Evolutionary conservation across 2,888 invertebrate genomes (phyloP).

Genomic region (Drosophila incognita): DNA sequence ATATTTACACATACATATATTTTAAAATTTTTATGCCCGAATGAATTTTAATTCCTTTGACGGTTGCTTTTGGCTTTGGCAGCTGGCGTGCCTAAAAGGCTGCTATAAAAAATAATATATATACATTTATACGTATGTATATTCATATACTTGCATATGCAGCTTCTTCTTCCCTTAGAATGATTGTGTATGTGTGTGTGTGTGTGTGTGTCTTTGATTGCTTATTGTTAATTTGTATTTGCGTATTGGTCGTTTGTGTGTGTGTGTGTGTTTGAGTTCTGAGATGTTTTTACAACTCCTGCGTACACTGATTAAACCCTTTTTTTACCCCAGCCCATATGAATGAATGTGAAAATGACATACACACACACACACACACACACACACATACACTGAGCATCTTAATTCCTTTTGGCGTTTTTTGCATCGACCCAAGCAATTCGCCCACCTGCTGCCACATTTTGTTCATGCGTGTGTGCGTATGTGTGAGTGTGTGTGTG

Average conservation of each 20-base stretch:
- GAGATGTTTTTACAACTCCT: slow-evolving; percentile 46
- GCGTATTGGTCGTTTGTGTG: slow-evolving; percentile 61
- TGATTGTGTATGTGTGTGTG: slow-evolving; percentile 10
- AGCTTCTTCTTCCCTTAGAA: slow-evolving; percentile 8
- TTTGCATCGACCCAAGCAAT: slow-evolving; percentile 68
- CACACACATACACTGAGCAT: slow-evolving; percentile 21
- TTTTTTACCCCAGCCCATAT: slow-evolving; percentile 64
- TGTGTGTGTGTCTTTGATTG: slow-evolving; percentile 71
- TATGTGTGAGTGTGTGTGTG: slow-evolving; percentile 8
- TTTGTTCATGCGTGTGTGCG: slow-evolving; percentile 10
- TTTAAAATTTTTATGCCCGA: slow-evolving; percentile 85
- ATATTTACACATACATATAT: slow-evolving; percentile 66
- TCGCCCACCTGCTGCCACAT: slow-evolving; percentile 62
- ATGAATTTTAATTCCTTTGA: slow-evolving; percentile 85
- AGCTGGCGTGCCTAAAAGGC: slow-evolving; percentile 76
- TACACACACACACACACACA: slow-evolving; percentile 31
- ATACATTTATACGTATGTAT: background rate
- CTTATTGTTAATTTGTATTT: slow-evolving; percentile 81
- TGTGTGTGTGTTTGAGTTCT: slow-evolving; percentile 29
- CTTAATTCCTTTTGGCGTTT: slow-evolving; percentile 78
- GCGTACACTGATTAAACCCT: slow-evolving; percentile 76
- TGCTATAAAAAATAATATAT: slow-evolving; percentile 45
- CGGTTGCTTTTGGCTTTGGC: slow-evolving; percentile 77
- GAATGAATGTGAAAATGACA: slow-evolving; percentile 58
- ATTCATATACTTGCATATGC: slow-evolving; percentile 10